Evolutionary conservation across 2,797 vertebrate species (phyloP).

Genomic region (Morelia viridis): DNA sequence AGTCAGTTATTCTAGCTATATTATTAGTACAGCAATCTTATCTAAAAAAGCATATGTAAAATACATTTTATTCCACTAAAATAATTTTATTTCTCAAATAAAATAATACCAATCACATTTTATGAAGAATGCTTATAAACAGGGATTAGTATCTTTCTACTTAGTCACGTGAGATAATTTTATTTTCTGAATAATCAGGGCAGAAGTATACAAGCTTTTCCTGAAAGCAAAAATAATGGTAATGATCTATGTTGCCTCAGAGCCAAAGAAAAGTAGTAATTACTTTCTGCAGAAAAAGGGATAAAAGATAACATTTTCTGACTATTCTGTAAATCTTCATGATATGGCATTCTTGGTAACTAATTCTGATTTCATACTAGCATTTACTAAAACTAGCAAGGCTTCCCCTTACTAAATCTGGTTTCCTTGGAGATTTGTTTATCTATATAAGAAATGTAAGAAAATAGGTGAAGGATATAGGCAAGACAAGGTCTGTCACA

Average conservation of each 20-base stretch:
- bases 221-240: rapidly evolving
- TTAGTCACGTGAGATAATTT: not conserved
- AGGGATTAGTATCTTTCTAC: not conserved
- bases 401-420: not conserved
- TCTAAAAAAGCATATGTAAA: not conserved
- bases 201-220: rapidly evolving
- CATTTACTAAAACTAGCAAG: not conserved
- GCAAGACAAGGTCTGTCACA: not conserved
- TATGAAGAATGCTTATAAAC: not conserved
- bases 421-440: not conserved
- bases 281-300: not conserved
- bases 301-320: not conserved
- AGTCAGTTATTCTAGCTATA: too few species aligned
- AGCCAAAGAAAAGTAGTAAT: rapidly evolving
- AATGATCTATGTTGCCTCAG: not conserved
- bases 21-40: not conserved
- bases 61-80: not conserved
- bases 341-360: not conserved
- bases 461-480: not conserved
- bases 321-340: not conserved
- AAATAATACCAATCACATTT: not conserved
- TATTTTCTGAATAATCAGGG: not conserved
- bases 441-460: not conserved
- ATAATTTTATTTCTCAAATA: not conserved
- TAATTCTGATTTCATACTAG: not conserved